phyloP scores from a whole-genome alignment of 2,888 invertebrate genomes.

The Acronicta leporina region DNA sequence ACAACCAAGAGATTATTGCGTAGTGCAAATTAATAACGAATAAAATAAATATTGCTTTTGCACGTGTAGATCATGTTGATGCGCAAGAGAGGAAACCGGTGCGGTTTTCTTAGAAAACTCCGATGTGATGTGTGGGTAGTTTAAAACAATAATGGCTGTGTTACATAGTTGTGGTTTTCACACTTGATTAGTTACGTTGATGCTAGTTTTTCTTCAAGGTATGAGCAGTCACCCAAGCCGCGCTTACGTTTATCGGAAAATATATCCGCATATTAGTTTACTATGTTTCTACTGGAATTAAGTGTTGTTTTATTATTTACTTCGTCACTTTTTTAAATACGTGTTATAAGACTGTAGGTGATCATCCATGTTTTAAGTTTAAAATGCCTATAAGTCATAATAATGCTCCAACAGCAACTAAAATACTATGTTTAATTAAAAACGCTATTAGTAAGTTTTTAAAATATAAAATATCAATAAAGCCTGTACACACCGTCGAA shows the following conservation, averaged over 20 bases:
- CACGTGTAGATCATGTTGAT: conserved; percentile 33
- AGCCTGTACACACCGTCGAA: conserved; percentile 22
- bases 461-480: not conserved
- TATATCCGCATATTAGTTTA: too few species aligned
- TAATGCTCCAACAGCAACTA: too few species aligned
- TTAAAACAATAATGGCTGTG: conserved; percentile 14
- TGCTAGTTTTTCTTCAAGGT: not conserved
- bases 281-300: not conserved
- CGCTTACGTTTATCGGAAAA: too few species aligned
- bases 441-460: too few species aligned
- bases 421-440: too few species aligned
- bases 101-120: conserved; percentile 34
- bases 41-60: conserved; percentile 17
- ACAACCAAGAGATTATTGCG: conserved; percentile 27
- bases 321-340: not conserved
- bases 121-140: conserved; percentile 11
- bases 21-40: conserved; percentile 8
- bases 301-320: not conserved
- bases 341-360: too few species aligned
- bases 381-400: too few species aligned
- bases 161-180: conserved; percentile 24
- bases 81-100: conserved; percentile 39
- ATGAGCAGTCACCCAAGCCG: not conserved
- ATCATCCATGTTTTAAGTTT: too few species aligned
- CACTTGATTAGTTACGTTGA: conserved; percentile 4